A percentile compares a stretch with the other conserved stretches of the same genome.
phyloP scores from a whole-genome alignment of 2,888 invertebrate species.

The Spodoptera littoralis region DNA sequence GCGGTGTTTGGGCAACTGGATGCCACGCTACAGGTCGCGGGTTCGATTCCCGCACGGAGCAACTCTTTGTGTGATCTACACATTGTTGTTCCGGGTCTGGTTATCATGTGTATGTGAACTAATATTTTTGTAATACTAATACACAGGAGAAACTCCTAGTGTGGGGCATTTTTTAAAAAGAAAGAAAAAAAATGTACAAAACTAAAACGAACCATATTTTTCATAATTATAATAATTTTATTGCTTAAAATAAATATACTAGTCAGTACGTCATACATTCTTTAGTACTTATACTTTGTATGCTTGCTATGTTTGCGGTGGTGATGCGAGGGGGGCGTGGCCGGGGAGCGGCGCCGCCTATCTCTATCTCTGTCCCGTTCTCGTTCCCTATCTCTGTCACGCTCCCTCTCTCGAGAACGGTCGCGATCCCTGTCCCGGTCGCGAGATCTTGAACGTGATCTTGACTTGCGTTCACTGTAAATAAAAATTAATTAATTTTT shows the following conservation, averaged over 20 bases:
- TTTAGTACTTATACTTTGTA: constrained; percentile 82
- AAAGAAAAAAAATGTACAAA: too few relatives aligned
- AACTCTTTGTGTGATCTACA: too few relatives aligned
- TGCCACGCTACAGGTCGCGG: too few relatives aligned
- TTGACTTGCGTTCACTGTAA: constrained; percentile 76
- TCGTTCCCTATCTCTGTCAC: constrained; percentile 69
- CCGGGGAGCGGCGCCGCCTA: constrained; percentile 75
- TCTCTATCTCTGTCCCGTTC: constrained; percentile 71
- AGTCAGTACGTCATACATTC: constrained; percentile 6
- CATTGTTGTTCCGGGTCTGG: too few relatives aligned
- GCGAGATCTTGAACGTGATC: constrained; percentile 76
- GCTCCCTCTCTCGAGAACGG: constrained; percentile 66
- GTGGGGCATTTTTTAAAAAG: not conserved
- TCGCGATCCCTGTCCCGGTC: constrained; percentile 69
- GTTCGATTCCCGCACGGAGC: too few relatives aligned
- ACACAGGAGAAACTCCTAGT: too few relatives aligned
- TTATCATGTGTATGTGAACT: too few relatives aligned
- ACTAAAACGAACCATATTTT: constrained; percentile 8
- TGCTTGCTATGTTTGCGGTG: constrained; percentile 83
- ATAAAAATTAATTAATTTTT: not conserved
- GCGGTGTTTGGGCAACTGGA: too few relatives aligned
- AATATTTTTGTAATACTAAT: too few relatives aligned
- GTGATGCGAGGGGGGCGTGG: constrained; percentile 81
- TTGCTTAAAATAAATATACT: constrained; percentile 42
- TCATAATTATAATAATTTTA: constrained; percentile 38